Base-by-base conservation (phyloP, 2,113 vertebrate species). In the Bambusicola thoracicus region DNA sequence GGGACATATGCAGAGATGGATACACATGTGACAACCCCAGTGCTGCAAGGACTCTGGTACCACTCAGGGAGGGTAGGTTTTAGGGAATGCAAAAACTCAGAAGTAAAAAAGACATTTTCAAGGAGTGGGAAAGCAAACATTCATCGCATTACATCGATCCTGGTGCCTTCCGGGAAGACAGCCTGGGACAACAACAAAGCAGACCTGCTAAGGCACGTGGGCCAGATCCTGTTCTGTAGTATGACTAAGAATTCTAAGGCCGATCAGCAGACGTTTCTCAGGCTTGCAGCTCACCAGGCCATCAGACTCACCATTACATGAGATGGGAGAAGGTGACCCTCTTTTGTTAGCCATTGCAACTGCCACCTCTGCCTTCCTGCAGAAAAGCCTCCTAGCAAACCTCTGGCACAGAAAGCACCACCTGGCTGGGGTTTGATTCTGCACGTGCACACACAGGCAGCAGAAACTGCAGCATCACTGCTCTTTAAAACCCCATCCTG, bases 311-410 rank as follows among this genome's bases (percentile, higher is more conserved):
- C 11, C 0, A 0, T 3, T 4, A 4, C 0, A 5, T 3, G 6
- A 30, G 27, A 29, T 10, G 30, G 27, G 27, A 53, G 5, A 32
- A 48, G 11, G 14, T 1, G 22, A 2, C 1, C 2, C 9, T 76
- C 6, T 11, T 36, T 5, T 8, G 2, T 6, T 43, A 6, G 1
- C 10, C 1, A 1, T 3, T 17, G 1, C 1, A 12, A 29, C 9
- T 27, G 29, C 41, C 49, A 24, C 32, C 51, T 8, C 62, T 2
- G 2, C 51, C 20, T 7, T 25, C 9, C 7, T 5, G 2, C 19
- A 16, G 40, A 1, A 15, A 8, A 74, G 25, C 2, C 8, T 59
- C 38, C 30, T 1, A 5, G 17, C 1, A 48, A 68, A 38, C 22
- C 46, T 30, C 24, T 3, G 34, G 8, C 8, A 7, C 68, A 49